These are phyloP conservation scores for Lepidurus couesii DNA, from an alignment of 1,140 invertebrate genomes.

Conservation along the genomic window DNA sequence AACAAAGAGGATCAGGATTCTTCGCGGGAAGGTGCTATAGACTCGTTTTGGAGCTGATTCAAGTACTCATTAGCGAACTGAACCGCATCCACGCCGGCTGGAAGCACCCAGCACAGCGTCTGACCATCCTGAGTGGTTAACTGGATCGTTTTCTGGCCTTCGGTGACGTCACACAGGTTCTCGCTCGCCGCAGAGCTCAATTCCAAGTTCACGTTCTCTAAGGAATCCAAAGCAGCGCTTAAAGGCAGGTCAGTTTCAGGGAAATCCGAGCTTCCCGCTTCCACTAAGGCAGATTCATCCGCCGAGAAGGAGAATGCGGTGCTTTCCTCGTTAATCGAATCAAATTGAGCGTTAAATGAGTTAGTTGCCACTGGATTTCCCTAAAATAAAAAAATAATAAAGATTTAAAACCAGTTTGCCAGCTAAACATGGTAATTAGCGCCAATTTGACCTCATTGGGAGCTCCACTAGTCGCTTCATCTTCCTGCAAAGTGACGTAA, in stretches of 20 bases:
- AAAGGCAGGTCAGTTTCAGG: neutral
- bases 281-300: neutral
- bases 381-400: neutral
- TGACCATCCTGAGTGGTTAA: constrained; percentile 50
- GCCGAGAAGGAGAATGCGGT: neutral
- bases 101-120: constrained; percentile 48
- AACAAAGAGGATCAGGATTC: neutral
- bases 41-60: neutral
- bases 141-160: constrained; percentile 46
- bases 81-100: constrained; percentile 47
- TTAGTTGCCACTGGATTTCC: neutral
- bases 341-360: neutral
- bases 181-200: constrained; percentile 23
- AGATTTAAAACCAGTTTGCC: neutral
- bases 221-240: constrained; percentile 12
- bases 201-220: constrained; percentile 29
- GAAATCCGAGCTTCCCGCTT: neutral
- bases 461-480: constrained; percentile 35
- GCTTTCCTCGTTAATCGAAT: neutral
- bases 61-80: constrained; percentile 46
- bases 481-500: constrained; percentile 50
- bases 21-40: neutral
- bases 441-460: no score
- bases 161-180: constrained; percentile 24
- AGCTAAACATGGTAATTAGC: neutral